Percentiles rank a stretch among this genome's conserved stretches.
Evolutionary conservation across 2,797 vertebrate species (phyloP).

Genomic region (Vireo griseus): DNA sequence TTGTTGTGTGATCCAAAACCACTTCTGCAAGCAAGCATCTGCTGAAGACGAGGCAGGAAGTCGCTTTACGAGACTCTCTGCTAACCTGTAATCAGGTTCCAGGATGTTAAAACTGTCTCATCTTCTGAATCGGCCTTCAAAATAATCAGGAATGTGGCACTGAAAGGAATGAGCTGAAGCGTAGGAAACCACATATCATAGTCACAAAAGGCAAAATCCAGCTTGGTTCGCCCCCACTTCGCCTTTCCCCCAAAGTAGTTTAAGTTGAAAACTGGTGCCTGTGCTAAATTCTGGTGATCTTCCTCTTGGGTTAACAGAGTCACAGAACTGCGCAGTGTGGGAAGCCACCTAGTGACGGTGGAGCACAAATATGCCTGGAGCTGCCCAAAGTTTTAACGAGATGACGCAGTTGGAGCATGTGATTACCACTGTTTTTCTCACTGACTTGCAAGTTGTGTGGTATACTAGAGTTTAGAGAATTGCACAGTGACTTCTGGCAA

Average conservation of each 20-base stretch:
- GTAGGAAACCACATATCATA: background rate
- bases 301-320: background rate
- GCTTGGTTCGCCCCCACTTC: fast-evolving
- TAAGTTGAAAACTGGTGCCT: background rate
- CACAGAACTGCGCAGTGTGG: background rate
- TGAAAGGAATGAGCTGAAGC: background rate
- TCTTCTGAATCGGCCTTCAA: background rate
- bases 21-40: background rate
- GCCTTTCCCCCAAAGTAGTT: background rate
- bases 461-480: background rate
- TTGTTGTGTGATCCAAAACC: background rate
- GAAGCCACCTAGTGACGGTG: conserved; percentile 50
- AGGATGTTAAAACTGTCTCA: background rate
- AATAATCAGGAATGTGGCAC: background rate
- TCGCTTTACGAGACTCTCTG: fast-evolving
- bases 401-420: conserved; percentile 49
- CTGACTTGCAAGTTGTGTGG: background rate
- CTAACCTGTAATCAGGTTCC: background rate
- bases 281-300: background rate
- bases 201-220: background rate
- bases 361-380: conserved; percentile 29
- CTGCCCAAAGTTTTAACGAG: conserved; percentile 5
- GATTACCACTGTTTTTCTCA: background rate
- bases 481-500: background rate
- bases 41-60: background rate